These are phyloP conservation scores for Oreochromis aureus DNA, from an alignment of 2,113 vertebrate species.

Conservation along the genomic window DNA sequence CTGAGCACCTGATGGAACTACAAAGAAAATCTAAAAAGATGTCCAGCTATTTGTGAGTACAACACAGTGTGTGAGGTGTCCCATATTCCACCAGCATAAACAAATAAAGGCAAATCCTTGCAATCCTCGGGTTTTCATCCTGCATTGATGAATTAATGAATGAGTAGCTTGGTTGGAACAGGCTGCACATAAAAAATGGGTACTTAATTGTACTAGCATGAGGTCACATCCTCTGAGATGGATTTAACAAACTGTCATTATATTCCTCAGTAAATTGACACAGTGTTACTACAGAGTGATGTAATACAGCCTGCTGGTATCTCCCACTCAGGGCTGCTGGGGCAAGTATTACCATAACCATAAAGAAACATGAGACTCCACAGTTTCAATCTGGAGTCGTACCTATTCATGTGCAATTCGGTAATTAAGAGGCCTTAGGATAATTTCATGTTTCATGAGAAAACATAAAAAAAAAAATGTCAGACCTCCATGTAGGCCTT, in stretches of 20 bases:
- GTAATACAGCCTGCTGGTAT: constrained; percentile 19
- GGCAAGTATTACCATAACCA: neutral
- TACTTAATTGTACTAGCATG: neutral
- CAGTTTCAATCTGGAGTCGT: neutral
- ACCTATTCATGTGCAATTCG: neutral
- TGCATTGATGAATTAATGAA: neutral
- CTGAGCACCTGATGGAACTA: neutral
- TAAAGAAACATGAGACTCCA: neutral
- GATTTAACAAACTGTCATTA: constrained; percentile 25
- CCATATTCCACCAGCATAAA: neutral
- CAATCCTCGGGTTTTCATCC: neutral
- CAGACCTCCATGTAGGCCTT: neutral
- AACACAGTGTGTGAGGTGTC: neutral
- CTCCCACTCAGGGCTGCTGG: neutral
- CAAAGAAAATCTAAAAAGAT: neutral
- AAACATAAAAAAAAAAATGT: neutral
- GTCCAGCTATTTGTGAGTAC: neutral
- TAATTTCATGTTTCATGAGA: neutral
- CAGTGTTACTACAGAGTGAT: constrained; percentile 20
- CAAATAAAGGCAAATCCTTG: neutral
- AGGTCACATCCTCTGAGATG: constrained; percentile 12
- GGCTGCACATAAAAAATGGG: neutral
- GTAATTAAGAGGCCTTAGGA: neutral
- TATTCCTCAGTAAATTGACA: neutral
- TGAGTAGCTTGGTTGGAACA: neutral